Evolutionary conservation across 2,888 invertebrate genomes (phyloP).

Genomic region (Tetramorium bicarinatum): DNA sequence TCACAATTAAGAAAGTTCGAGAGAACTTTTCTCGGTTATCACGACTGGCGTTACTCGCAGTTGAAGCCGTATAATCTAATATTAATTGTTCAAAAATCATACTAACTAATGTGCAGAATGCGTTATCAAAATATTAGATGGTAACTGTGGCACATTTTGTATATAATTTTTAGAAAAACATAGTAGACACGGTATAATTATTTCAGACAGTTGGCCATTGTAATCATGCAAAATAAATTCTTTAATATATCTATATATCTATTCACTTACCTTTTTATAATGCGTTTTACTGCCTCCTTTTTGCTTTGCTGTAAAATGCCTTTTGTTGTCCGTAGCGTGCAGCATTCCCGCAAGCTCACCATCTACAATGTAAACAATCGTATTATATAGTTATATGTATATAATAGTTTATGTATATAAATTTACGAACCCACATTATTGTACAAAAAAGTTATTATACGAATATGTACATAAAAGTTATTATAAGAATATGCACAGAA

Average conservation of each 20-base stretch:
- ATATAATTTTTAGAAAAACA: background rate
- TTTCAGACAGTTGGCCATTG: background rate
- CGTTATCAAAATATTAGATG: background rate
- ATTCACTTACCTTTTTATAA: slow-evolving; percentile 40
- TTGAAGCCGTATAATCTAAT: background rate
- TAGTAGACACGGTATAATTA: background rate
- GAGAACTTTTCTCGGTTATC: background rate
- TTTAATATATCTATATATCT: background rate
- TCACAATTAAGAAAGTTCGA: background rate
- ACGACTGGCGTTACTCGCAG: background rate
- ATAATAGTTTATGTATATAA: too few relatives aligned
- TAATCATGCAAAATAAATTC: slow-evolving; percentile 4
- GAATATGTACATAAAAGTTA: background rate
- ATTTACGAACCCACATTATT: slow-evolving; percentile 5
- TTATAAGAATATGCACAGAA: background rate
- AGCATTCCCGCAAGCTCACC: slow-evolving; percentile 1
- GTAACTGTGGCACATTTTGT: background rate
- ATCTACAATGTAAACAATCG: background rate
- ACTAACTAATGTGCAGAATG: background rate
- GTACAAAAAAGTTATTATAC: background rate
- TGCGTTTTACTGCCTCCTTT: slow-evolving; percentile 11
- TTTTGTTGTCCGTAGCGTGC: background rate
- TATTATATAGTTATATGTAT: background rate
- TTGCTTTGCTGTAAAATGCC: slow-evolving; percentile 35
- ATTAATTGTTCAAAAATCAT: background rate